These are phyloP conservation scores for Odontothrips loti DNA, from an alignment of 2,888 invertebrate species.

Conservation along the genomic window DNA sequence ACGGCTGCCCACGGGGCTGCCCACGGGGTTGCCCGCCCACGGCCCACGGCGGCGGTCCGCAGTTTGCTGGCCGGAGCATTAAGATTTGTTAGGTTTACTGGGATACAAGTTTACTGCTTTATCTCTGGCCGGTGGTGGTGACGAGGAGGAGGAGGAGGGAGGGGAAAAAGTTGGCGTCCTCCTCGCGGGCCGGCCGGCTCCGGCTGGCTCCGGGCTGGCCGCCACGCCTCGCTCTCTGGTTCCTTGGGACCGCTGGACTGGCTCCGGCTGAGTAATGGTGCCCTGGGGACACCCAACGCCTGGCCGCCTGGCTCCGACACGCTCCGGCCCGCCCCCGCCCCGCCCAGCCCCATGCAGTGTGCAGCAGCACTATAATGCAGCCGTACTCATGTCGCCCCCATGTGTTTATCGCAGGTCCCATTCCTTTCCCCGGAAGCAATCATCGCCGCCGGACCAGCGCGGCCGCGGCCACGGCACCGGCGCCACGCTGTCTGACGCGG, in stretches of 20 bases:
- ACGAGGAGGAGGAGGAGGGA: not conserved
- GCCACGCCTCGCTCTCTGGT: not conserved
- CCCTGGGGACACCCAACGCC: not conserved
- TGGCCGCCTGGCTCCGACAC: not conserved
- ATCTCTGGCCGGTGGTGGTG: not conserved
- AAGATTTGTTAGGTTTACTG: constrained; percentile 11
- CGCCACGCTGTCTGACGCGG: too few relatives aligned
- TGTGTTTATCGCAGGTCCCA: too few relatives aligned
- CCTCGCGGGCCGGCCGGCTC: too few relatives aligned
- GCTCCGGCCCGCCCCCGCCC: not conserved
- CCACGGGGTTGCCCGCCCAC: not conserved
- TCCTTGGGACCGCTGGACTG: constrained; percentile 5
- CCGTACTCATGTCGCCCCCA: not conserved
- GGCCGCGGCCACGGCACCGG: too few relatives aligned
- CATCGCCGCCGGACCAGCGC: too few relatives aligned
- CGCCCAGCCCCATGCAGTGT: not conserved
- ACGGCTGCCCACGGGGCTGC: not conserved
- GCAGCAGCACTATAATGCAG: not conserved
- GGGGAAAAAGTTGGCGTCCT: not conserved
- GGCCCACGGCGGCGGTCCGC: not conserved
- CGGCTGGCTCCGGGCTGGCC: not conserved
- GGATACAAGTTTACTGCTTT: constrained; percentile 4
- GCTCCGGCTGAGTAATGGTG: not conserved
- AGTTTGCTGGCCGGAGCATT: not conserved
- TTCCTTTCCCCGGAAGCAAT: too few relatives aligned